phyloP scores from a whole-genome alignment of 2,888 invertebrate species.

The Scrobipalpa costella region DNA sequence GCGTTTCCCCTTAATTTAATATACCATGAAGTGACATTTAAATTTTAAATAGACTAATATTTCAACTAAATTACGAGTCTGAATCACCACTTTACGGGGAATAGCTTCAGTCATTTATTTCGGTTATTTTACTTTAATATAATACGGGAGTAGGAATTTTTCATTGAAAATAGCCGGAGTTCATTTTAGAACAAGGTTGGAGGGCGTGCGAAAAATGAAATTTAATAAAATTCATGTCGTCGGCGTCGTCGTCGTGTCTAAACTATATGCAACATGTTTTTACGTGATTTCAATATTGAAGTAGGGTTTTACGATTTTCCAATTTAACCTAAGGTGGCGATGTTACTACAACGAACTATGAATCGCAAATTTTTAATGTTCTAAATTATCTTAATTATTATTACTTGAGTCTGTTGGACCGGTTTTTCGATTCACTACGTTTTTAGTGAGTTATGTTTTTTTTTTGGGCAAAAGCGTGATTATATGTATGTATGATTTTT shows the following conservation, averaged over 20 bases:
- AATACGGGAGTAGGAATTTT: background rate
- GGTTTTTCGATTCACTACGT: too few species aligned
- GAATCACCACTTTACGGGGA: conserved; percentile 35
- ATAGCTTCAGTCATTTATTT: conserved; percentile 38
- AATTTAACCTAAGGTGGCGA: too few species aligned
- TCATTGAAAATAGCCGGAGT: conserved; percentile 3
- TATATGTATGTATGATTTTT: too few species aligned
- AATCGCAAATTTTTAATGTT: too few species aligned
- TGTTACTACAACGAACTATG: too few species aligned
- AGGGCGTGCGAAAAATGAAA: background rate
- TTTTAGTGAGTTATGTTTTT: too few species aligned
- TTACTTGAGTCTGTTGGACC: too few species aligned
- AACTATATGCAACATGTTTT: too few species aligned
- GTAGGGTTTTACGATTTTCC: too few species aligned
- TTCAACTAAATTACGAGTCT: conserved; percentile 47
- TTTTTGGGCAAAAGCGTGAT: too few species aligned
- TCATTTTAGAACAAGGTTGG: background rate
- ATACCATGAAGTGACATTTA: conserved; percentile 44
- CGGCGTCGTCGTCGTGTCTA: background rate
- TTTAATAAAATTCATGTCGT: background rate
- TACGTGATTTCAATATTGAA: too few species aligned
- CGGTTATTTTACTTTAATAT: conserved; percentile 34
- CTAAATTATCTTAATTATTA: too few species aligned
- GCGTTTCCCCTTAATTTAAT: conserved; percentile 38
- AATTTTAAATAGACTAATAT: conserved; percentile 52